Evolutionary conservation across 2,888 invertebrate genomes (phyloP).

Genomic region (Eilema sororculum): DNA sequence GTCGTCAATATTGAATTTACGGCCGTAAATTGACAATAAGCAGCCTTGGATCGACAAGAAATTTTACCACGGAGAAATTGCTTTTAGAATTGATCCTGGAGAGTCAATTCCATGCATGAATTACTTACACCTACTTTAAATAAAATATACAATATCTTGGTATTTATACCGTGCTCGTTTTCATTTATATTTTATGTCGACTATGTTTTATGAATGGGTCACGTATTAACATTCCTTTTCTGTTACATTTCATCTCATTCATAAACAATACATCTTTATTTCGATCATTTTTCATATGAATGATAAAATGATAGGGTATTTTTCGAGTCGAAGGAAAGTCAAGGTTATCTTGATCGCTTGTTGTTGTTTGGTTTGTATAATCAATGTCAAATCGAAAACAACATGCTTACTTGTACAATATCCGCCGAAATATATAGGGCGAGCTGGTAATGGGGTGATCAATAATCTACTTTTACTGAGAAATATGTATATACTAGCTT

Average conservation of each 20-base stretch:
- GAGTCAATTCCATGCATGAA: not conserved
- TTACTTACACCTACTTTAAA: not conserved
- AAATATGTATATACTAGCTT: no score
- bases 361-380: not conserved
- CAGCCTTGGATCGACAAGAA: not conserved
- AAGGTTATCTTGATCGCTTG: not conserved
- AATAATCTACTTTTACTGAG: no score
- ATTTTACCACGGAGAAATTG: not conserved
- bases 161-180: no score
- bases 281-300: not conserved
- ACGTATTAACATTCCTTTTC: not conserved
- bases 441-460: not conserved
- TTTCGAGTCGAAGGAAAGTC: not conserved
- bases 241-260: conserved; percentile 1
- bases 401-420: not conserved
- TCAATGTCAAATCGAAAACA: not conserved
- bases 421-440: not conserved
- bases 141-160: not conserved
- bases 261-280: not conserved
- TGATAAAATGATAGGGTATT: not conserved
- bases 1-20: not conserved
- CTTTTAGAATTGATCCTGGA: no score
- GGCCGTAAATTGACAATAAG: not conserved
- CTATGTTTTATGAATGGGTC: not conserved
- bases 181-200: no score